phyloP scores from a whole-genome alignment of 1,140 invertebrate species.

The Heterodera schachtii region DNA sequence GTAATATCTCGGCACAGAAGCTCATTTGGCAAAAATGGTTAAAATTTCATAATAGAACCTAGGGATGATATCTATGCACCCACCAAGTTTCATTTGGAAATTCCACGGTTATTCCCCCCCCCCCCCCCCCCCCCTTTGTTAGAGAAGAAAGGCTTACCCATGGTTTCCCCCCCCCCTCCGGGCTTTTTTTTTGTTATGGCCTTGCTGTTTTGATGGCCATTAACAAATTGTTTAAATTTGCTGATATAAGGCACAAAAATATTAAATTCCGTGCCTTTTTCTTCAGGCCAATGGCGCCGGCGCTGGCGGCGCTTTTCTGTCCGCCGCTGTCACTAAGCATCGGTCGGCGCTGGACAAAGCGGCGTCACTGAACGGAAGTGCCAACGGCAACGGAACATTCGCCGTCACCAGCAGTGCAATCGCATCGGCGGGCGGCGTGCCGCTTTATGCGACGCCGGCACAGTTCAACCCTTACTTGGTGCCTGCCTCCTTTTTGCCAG shows the following conservation, averaged over 20 bases:
- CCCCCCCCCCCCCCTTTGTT: too few relatives aligned
- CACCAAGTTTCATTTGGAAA: too few relatives aligned
- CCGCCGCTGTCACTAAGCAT: constrained; percentile 9
- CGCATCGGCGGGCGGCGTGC: constrained; percentile 9
- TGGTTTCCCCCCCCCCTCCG: too few relatives aligned
- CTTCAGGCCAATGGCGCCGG: constrained; percentile 21
- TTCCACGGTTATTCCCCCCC: too few relatives aligned
- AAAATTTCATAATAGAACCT: too few relatives aligned
- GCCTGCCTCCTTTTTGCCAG: constrained; percentile 24
- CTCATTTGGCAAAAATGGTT: too few relatives aligned
- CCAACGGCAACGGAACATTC: neutral
- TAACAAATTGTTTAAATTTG: too few relatives aligned
- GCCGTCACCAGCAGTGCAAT: neutral
- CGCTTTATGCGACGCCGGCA: constrained; percentile 23
- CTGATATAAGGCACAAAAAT: neutral
- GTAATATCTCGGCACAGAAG: too few relatives aligned
- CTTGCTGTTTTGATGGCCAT: too few relatives aligned
- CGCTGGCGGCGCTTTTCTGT: neutral
- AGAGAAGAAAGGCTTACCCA: too few relatives aligned
- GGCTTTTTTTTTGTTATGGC: too few relatives aligned
- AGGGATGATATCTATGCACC: too few relatives aligned
- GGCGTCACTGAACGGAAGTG: neutral
- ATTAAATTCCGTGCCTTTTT: constrained; percentile 4
- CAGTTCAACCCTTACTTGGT: constrained; percentile 33
- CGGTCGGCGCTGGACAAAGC: constrained; percentile 13